Base-by-base conservation (phyloP, 1,140 invertebrate genomes). In the Ectropis grisescens region DNA sequence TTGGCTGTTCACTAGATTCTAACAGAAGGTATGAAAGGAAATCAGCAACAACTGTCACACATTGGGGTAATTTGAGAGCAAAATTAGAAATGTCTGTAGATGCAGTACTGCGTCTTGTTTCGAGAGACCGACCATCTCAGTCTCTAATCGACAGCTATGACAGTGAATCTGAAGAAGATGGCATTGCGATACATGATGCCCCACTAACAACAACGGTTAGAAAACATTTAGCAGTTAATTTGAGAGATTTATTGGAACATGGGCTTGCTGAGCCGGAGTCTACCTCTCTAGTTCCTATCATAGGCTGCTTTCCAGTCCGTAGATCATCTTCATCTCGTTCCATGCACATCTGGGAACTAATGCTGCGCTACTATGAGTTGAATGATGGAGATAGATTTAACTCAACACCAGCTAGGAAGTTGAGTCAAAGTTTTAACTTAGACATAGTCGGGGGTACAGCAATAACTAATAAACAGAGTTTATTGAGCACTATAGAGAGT, bases 391-490 rank as follows among this genome's bases (percentile, higher is more conserved):
- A 81, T 11, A 88, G 92, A 42, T 98, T 95, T 48, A 98, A 97
- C 74, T 93, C 96, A 19, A 97, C 95, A 29, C 96, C 97, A 2
- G 95, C 94, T 4, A 88, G 97, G 48, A 96, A 95, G 75, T 81
- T 99, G n/a, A 98, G 96, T 6, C 93, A 98, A 75, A 98, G 97
- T 66, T 99, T 99, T 70, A 97, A 97, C 70, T 84, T 99, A 56
- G 94, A 99, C 76, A 93, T 98, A 47, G 91, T 95, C 14, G 93
- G 92, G 10, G 90, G 92, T 0, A 91, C 90, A 29, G 87, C 90
- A 23, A 88, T 92, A 13, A 97, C 95, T 11, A 92, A 94, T 39
- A 98, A 98, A 68, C 96, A 96, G 74, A 93, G 91, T 53, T 85
- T 99, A 47, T 81, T 99, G 13, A 91, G 92, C 50, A 90, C 93